Percentiles rank a stretch among this genome's conserved stretches.
Evolutionary conservation across 2,113 vertebrate genomes (phyloP).

Genomic region (Daboia siamensis): DNA sequence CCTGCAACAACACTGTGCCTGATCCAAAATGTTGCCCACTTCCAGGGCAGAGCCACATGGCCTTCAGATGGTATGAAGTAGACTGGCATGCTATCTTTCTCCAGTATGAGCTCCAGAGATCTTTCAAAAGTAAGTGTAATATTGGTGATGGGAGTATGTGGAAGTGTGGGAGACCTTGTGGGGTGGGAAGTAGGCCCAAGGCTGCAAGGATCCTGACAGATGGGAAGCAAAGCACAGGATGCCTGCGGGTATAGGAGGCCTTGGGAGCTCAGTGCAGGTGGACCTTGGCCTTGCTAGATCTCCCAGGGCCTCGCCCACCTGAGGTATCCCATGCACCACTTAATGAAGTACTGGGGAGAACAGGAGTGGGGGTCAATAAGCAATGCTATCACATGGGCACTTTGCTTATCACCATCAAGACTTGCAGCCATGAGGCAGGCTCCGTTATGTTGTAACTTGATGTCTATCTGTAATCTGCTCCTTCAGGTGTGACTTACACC

Average conservation of each 20-base stretch:
- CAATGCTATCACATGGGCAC: background rate
- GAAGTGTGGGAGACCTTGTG: background rate
- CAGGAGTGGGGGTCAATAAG: background rate
- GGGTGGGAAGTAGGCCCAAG: background rate
- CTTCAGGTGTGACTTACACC: background rate
- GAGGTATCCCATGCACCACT: background rate
- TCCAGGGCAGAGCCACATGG: background rate
- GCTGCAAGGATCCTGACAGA: background rate
- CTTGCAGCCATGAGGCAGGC: background rate
- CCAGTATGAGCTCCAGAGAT: background rate
- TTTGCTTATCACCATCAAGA: background rate
- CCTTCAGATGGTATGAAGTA: background rate
- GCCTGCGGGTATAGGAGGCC: background rate
- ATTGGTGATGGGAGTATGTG: background rate
- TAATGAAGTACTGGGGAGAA: background rate
- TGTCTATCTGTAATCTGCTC: background rate
- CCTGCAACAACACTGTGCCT: background rate
- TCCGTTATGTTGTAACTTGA: background rate
- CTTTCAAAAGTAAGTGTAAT: background rate
- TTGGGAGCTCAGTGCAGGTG: background rate
- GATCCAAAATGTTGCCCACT: background rate
- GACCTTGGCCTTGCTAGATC: background rate
- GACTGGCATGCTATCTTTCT: background rate
- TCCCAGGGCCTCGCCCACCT: background rate
- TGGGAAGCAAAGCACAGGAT: background rate